Evolutionary conservation across 2,113 vertebrate genomes (phyloP).

Genomic region (Eolophus roseicapilla): DNA sequence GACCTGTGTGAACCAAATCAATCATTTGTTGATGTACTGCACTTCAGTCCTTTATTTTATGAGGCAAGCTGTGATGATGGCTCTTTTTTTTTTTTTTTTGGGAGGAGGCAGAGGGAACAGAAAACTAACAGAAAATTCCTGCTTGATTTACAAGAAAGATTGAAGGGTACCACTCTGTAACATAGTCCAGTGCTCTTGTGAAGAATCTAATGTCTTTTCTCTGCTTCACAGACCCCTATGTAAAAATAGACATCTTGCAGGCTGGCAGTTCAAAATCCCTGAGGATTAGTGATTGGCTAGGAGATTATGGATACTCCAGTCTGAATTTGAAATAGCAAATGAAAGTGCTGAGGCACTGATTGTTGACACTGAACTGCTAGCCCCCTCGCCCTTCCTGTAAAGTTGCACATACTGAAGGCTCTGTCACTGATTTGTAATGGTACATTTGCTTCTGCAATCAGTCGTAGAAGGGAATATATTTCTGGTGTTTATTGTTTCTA

Average conservation of each 20-base stretch:
- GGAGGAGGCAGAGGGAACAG: background rate
- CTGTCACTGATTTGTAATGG: background rate
- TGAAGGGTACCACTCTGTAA: background rate
- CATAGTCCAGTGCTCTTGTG: background rate
- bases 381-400: background rate
- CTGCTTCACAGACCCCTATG: background rate
- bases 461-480: background rate
- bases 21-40: background rate
- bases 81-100: background rate
- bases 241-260: slow-evolving; percentile 40
- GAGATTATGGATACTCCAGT: slow-evolving; percentile 12
- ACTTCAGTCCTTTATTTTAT: background rate
- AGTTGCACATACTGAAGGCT: background rate
- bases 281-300: slow-evolving; percentile 48
- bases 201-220: background rate
- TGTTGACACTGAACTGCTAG: background rate
- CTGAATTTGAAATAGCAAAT: slow-evolving; percentile 39
- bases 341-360: background rate
- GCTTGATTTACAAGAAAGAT: background rate
- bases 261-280: slow-evolving; percentile 23
- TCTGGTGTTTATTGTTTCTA: slow-evolving; percentile 11
- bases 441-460: background rate
- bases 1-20: background rate
- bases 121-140: background rate
- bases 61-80: background rate